Base-by-base conservation (phyloP, 2,113 vertebrate genomes). In the Epinephelus cyanopodus region DNA sequence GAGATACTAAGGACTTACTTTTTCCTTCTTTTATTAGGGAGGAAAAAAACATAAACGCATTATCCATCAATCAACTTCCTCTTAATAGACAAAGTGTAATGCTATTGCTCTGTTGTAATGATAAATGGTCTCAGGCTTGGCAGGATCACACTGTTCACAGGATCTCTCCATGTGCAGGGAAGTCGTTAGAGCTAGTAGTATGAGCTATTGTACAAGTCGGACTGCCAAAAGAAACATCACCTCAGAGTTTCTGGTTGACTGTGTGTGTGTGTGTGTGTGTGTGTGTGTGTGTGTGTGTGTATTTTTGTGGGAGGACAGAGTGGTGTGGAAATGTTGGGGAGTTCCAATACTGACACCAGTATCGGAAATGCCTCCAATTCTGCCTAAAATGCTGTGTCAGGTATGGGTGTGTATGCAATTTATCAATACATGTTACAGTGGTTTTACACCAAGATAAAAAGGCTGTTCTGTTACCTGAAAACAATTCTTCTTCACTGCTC, bases 1-100 rank as follows among this genome's bases (percentile, higher is more conserved):
- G 92, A 93, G 84, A 79, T 83, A 84, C 88, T 90, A 77, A 91
- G 78, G 74, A 84, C 64, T 79, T 86, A 62, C 67, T 84, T 90
- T 74, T 85, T 80, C 74, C 69, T 77, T 73, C 73, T 87, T 88
- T 87, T 86, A 86, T 87, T 81, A 65, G 39, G 15, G 50, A 39
- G 56, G 25, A 29, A 48, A 56, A 69, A 82, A 81, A 74, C 72
- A 70, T 29, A 45, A 70, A 74, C 56, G 75, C 72, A 47, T 74
- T 83, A 90, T 86, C 76, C 88, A 92, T 93, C 89, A 91, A 68
- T 80, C 87, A 84, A 53, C 80, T 77, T 83, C 56, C 47, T 82
- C 68, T 81, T 89, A 86, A 92, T 79, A 80, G 84, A 90, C 80
- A 71, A 53, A 76, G 73, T 70, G 54, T 71, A 70, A 69, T 57